Percentiles rank a stretch among this genome's conserved stretches.
Evolutionary conservation across 1,140 invertebrate genomes (phyloP).

Genomic region (Eurosta solidaginis): DNA sequence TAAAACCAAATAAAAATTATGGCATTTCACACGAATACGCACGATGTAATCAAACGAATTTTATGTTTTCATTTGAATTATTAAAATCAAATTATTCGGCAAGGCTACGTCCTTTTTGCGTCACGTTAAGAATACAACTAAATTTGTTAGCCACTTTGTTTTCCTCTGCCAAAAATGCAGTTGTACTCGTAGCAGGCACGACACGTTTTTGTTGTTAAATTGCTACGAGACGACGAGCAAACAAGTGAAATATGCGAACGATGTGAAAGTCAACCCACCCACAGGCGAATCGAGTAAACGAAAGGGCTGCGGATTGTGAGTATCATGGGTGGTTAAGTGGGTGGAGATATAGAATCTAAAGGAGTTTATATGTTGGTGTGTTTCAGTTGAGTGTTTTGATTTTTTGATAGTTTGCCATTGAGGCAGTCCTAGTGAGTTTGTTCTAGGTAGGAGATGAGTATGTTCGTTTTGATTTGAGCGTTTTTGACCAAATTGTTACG

Average conservation of each 20-base stretch:
- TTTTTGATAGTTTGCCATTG: neutral
- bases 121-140: neutral
- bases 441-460: neutral
- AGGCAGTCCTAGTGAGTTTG: neutral
- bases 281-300: neutral
- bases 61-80: neutral
- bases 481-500: neutral
- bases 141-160: neutral
- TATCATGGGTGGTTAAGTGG: neutral
- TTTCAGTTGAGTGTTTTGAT: neutral
- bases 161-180: neutral
- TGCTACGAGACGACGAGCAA: neutral
- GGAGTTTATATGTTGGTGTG: neutral
- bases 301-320: neutral
- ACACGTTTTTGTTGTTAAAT: neutral
- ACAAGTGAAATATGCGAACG: neutral
- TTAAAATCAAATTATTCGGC: neutral
- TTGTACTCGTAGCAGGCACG: neutral
- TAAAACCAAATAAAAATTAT: too few species aligned
- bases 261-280: neutral
- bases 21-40: slow-evolving; percentile 12
- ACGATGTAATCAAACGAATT: neutral
- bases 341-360: neutral
- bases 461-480: neutral
- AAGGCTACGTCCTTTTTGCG: neutral